These are phyloP conservation scores for Catostomus latipinnis DNA, from an alignment of 2,797 vertebrate genomes.

Conservation along the genomic window DNA sequence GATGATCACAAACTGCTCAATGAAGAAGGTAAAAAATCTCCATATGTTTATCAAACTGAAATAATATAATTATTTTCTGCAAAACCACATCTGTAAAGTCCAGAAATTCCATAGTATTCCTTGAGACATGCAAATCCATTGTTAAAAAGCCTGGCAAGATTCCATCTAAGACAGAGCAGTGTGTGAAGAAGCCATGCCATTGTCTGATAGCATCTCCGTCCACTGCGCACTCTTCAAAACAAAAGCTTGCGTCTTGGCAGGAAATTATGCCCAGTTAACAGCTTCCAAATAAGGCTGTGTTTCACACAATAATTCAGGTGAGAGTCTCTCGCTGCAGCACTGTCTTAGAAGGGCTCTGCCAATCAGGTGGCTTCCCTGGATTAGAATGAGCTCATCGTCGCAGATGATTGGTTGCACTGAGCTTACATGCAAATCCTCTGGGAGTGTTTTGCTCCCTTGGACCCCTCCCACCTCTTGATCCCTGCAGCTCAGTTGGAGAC, in stretches of 20 bases:
- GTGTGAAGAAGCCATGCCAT: neutral
- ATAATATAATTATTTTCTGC: neutral
- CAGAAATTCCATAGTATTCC: constrained; percentile 40
- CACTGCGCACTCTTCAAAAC: constrained; percentile 33
- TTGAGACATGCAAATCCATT: constrained; percentile 6
- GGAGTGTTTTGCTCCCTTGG: constrained; percentile 57
- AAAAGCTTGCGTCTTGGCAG: constrained; percentile 70
- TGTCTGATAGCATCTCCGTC: constrained; percentile 72
- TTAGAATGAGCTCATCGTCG: constrained; percentile 70
- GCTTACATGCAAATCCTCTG: constrained; percentile 66
- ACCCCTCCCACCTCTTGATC: constrained; percentile 24
- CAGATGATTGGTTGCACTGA: constrained; percentile 78
- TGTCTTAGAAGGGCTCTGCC: constrained; percentile 75
- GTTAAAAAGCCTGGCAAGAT: constrained; percentile 22
- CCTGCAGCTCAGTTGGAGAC: constrained; percentile 55
- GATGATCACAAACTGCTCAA: neutral
- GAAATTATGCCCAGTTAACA: constrained; percentile 79
- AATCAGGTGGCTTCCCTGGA: constrained; percentile 73
- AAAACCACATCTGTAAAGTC: constrained; percentile 21
- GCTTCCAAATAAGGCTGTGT: constrained; percentile 86
- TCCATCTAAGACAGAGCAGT: constrained; percentile 18
- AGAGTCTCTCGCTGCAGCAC: constrained; percentile 51
- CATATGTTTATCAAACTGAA: constrained; percentile 3
- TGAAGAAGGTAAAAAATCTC: neutral
- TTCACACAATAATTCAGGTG: constrained; percentile 79